These are phyloP conservation scores for Bombylius discolor DNA, from an alignment of 2,888 invertebrate species.

Conservation along the genomic window DNA sequence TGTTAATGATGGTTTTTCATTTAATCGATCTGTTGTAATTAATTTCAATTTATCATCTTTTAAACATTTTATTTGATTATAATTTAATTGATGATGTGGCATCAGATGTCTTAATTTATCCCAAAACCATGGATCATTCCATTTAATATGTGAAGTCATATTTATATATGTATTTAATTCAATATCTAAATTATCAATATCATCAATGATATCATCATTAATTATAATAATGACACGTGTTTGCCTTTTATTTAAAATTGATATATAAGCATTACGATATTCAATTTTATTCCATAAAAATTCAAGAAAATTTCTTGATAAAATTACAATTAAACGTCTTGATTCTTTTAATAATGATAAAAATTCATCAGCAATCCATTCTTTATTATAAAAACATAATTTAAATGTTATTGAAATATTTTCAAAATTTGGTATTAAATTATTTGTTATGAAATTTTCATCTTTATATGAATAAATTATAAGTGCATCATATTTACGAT, in stretches of 20 bases:
- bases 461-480: constrained; percentile 69
- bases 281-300: constrained; percentile 67
- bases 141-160: constrained; percentile 67
- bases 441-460: constrained; percentile 51
- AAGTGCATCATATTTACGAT: constrained; percentile 55
- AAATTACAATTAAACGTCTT: constrained; percentile 52
- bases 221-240: constrained; percentile 61
- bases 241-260: constrained; percentile 55
- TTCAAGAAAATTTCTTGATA: constrained; percentile 57
- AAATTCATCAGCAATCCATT: constrained; percentile 60
- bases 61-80: constrained; percentile 25
- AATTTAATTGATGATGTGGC: constrained; percentile 40
- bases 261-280: constrained; percentile 56
- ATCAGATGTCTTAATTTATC: constrained; percentile 59
- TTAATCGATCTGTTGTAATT: constrained; percentile 32
- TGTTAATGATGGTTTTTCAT: constrained; percentile 26
- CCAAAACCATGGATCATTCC: constrained; percentile 78
- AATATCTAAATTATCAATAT: constrained; percentile 47
- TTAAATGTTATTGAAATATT: constrained; percentile 48
- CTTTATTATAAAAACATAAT: constrained; percentile 58
- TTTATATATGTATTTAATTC: constrained; percentile 57
- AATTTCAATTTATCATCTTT: constrained; percentile 35
- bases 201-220: constrained; percentile 49
- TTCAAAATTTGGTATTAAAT: constrained; percentile 54
- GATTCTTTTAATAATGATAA: constrained; percentile 64